These are phyloP conservation scores for Holocentrus rufus DNA, from an alignment of 2,797 vertebrate genomes.

Conservation along the genomic window DNA sequence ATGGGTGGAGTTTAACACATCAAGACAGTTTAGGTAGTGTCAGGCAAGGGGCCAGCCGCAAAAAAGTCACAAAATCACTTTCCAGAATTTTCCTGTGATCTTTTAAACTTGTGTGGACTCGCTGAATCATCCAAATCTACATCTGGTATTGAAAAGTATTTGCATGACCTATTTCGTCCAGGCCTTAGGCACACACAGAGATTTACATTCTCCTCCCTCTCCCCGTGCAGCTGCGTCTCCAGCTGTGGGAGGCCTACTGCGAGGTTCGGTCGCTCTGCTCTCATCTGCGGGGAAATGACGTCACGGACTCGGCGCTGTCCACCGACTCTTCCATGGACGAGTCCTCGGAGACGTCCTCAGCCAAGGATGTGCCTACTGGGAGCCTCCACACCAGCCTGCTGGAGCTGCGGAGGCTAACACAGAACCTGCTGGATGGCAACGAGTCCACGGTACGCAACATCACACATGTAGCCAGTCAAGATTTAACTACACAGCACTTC, in stretches of 20 bases:
- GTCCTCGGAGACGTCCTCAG: slow-evolving; percentile 95
- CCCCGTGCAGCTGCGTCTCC: slow-evolving; percentile 86
- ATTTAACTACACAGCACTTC: too few species aligned
- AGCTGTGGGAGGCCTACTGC: slow-evolving; percentile 97
- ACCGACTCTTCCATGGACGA: slow-evolving; percentile 98
- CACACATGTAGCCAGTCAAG: neutral
- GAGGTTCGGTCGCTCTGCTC: slow-evolving; percentile 95
- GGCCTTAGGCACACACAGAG: neutral
- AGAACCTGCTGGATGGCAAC: slow-evolving; percentile 92
- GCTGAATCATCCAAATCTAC: too few species aligned
- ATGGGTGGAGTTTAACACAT: too few species aligned
- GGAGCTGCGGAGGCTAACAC: slow-evolving; percentile 94
- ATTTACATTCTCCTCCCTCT: neutral
- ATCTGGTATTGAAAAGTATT: too few species aligned
- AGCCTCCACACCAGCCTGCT: slow-evolving; percentile 91
- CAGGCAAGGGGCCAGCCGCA: too few species aligned
- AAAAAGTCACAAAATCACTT: neutral
- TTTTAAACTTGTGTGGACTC: neutral
- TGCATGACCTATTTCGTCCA: too few species aligned
- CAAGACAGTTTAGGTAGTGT: too few species aligned
- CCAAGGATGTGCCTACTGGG: slow-evolving; percentile 93
- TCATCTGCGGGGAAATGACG: slow-evolving; percentile 92
- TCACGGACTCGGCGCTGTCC: slow-evolving; percentile 93
- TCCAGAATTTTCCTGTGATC: neutral
- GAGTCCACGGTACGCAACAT: slow-evolving; percentile 88